These are phyloP conservation scores for Misgurnus mizolepis DNA, from an alignment of 2,113 vertebrate genomes.

Conservation along the genomic window DNA sequence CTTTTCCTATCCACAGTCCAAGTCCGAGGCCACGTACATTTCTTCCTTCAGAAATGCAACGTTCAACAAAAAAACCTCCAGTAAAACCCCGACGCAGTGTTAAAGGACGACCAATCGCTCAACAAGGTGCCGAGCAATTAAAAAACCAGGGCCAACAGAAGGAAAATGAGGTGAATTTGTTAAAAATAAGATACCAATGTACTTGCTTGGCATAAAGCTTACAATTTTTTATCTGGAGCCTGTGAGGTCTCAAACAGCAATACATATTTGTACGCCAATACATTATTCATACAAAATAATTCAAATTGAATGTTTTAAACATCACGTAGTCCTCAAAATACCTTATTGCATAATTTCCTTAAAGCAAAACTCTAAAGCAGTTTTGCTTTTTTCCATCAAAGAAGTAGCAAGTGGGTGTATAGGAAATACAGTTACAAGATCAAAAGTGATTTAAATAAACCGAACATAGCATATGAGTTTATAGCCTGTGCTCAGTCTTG, in stretches of 20 bases:
- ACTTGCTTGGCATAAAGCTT: too few relatives aligned
- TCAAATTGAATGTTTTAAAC: neutral
- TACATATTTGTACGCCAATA: too few relatives aligned
- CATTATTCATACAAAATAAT: too few relatives aligned
- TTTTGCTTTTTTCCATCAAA: neutral
- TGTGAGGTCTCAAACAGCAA: neutral
- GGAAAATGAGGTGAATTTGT: constrained; percentile 39
- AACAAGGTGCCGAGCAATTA: neutral
- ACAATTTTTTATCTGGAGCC: neutral
- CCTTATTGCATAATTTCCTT: neutral
- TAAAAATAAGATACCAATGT: too few relatives aligned
- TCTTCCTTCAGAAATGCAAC: constrained; percentile 1
- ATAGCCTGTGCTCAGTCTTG: neutral
- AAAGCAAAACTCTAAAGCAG: neutral
- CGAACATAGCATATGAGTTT: neutral
- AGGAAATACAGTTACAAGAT: neutral
- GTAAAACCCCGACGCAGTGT: constrained; percentile 59
- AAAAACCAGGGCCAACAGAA: constrained; percentile 23
- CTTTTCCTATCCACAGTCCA: constrained; percentile 23
- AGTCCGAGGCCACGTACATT: constrained; percentile 13
- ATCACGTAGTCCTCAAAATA: neutral
- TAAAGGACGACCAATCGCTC: constrained; percentile 32
- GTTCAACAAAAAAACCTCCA: constrained; percentile 37
- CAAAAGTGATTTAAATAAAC: neutral
- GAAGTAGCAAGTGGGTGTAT: neutral